Percentiles rank a stretch among this genome's conserved stretches.
Evolutionary conservation across 2,888 invertebrate species (phyloP).

Genomic region (Anticlea derivata): DNA sequence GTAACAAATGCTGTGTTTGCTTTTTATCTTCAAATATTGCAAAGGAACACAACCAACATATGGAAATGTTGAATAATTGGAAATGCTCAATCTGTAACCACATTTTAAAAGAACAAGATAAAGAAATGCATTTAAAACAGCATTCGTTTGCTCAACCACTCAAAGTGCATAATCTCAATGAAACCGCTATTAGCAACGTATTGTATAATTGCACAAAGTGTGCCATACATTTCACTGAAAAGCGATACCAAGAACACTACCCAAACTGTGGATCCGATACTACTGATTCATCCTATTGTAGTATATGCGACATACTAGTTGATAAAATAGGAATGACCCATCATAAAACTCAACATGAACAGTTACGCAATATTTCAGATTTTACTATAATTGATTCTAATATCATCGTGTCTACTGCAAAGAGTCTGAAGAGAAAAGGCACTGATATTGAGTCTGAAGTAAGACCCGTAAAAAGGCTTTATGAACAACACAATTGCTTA

Average conservation of each 20-base stretch:
- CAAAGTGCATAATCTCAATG: slow-evolving; percentile 46
- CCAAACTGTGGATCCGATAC: slow-evolving; percentile 45
- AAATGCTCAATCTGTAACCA: slow-evolving; percentile 56
- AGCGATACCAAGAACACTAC: slow-evolving; percentile 50
- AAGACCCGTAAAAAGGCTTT: slow-evolving; percentile 7
- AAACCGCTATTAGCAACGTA: slow-evolving; percentile 39
- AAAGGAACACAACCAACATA: slow-evolving; percentile 53
- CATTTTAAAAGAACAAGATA: slow-evolving; percentile 58
- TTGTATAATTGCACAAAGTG: slow-evolving; percentile 63
- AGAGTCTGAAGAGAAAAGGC: not conserved
- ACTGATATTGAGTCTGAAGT: not conserved
- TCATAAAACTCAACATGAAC: slow-evolving; percentile 45
- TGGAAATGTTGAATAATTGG: slow-evolving; percentile 55
- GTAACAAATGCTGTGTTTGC: slow-evolving; percentile 59
- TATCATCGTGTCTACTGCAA: slow-evolving; percentile 24
- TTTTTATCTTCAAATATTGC: slow-evolving; percentile 57
- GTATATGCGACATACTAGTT: slow-evolving; percentile 58
- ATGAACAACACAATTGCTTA: slow-evolving; percentile 35
- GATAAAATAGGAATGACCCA: slow-evolving; percentile 42
- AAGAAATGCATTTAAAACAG: slow-evolving; percentile 55
- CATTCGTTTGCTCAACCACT: slow-evolving; percentile 51
- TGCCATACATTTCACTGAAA: slow-evolving; percentile 56
- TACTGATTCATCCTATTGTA: slow-evolving; percentile 52
- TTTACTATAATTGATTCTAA: slow-evolving; percentile 47
- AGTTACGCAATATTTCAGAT: slow-evolving; percentile 35